Evolutionary conservation across 2,888 invertebrate species (phyloP), one percentile per base, ranked within the genome.

Genomic region (Caenorhabditis uteleia): DNA sequence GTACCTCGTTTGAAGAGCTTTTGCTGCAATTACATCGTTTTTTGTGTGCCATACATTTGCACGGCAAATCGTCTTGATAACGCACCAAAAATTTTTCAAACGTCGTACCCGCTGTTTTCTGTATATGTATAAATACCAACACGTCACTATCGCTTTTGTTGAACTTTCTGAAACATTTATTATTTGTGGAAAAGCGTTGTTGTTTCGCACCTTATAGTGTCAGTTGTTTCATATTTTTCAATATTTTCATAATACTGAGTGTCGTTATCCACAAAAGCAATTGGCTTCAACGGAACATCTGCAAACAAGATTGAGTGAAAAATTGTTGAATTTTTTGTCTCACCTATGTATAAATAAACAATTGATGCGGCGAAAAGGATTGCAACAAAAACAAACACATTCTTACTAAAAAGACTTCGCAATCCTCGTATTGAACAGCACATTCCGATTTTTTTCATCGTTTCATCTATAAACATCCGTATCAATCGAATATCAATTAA

Each of bases 71-170:
- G 85, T 94, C 93, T 82, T 97, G 88, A 87, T 97, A 93, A 86
- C 91, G 90, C 57, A 97, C 95, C 77, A 98, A 88, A 86, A 95
- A 95, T 84, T 91, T 90, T 51, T 97, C 98, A 84, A 98, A 97
- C 7, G 93, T 85, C 36, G 97, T 97, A 26, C 98, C 98, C 53
- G 97, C 97, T 49, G 97, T 98, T 87, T 98, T 98, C 86, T 98
- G 98, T 85, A 98, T 95, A 85, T 98, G 97, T 75, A 98, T 87
- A 88, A 98, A 89, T 51, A 98, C 95, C 88, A 98, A 91, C 55
- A 98, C 97, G 87, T 98, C 97, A 82, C 92, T 91, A n/a, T n/a
- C n/a, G n/a, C n/a, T n/a, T n/a, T n/a, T n/a, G n/a, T n/a, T n/a
- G n/a, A n/a, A n/a, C n/a, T n/a, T n/a, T n/a, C n/a, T n/a, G n/a